Conservation (phyloP, 1,140 invertebrate species). For the Scaptomyza hsui region DNA sequence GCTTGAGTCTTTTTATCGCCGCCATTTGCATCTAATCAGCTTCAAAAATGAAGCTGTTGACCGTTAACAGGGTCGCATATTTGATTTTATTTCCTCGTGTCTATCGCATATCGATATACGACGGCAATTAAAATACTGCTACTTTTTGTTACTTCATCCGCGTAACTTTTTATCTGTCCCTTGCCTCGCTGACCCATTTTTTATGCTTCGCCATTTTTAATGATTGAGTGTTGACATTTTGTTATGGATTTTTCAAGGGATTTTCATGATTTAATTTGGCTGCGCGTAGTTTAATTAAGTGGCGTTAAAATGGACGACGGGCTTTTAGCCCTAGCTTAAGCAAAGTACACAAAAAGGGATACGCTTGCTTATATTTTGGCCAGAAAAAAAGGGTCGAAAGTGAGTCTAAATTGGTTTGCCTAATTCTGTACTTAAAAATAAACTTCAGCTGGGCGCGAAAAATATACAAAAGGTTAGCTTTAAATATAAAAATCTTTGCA, state of each 20-base stretch:
- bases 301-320: constrained; percentile 42
- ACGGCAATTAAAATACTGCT: constrained; percentile 57
- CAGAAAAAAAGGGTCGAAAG: constrained; percentile 25
- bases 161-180: constrained; percentile 26
- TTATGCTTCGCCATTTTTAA: constrained; percentile 23
- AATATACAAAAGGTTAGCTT: background rate
- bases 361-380: background rate
- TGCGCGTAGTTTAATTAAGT: constrained; percentile 71
- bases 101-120: constrained; percentile 35
- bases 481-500: background rate
- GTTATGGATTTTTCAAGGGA: constrained; percentile 24
- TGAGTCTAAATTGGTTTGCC: constrained; percentile 12
- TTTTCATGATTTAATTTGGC: constrained; percentile 45
- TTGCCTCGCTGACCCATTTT: constrained; percentile 25
- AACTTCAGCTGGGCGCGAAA: background rate
- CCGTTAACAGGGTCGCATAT: constrained; percentile 37
- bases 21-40: constrained; percentile 76
- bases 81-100: constrained; percentile 64
- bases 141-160: constrained; percentile 23
- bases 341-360: constrained; percentile 24
- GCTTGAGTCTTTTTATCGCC: constrained; percentile 62
- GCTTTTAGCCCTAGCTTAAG: background rate
- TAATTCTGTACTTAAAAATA: constrained; percentile 31
- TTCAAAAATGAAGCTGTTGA: constrained; percentile 41
- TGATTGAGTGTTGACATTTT: constrained; percentile 68